Conservation (phyloP, 2,113 vertebrate genomes). For the Oreochromis spilurus region DNA sequence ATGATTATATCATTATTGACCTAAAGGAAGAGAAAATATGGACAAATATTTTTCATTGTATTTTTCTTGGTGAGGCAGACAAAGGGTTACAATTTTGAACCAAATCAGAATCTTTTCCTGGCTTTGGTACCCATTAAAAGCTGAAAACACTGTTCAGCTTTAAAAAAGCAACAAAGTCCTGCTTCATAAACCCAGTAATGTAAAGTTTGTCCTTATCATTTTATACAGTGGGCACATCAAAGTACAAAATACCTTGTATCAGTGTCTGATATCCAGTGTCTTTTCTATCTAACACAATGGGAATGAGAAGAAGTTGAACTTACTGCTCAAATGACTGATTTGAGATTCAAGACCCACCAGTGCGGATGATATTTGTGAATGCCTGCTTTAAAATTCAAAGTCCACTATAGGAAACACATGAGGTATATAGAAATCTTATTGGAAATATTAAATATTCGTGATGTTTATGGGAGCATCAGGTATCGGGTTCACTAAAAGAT, state of each 20-base stretch:
- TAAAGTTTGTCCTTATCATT: not conserved
- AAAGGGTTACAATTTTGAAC: too few species aligned
- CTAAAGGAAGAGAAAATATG: too few species aligned
- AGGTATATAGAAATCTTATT: not conserved
- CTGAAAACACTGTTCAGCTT: not conserved
- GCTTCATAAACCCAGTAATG: not conserved
- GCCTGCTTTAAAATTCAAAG: not conserved
- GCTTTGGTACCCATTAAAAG: not conserved
- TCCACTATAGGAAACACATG: not conserved
- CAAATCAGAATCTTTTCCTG: not conserved
- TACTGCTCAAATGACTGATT: not conserved
- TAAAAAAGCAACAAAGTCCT: not conserved
- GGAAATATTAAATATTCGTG: not conserved
- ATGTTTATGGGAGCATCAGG: not conserved
- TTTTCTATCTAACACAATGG: not conserved
- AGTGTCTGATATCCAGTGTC: not conserved
- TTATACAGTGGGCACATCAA: not conserved
- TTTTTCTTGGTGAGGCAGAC: too few species aligned
- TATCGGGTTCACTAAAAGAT: not conserved
- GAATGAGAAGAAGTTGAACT: not conserved
- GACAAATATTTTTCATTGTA: too few species aligned
- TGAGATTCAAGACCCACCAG: not conserved
- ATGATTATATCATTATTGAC: too few species aligned
- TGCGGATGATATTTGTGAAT: not conserved
- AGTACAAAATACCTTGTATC: not conserved